Conservation (phyloP, 1,140 invertebrate genomes). For the Phocides pigmalion region DNA sequence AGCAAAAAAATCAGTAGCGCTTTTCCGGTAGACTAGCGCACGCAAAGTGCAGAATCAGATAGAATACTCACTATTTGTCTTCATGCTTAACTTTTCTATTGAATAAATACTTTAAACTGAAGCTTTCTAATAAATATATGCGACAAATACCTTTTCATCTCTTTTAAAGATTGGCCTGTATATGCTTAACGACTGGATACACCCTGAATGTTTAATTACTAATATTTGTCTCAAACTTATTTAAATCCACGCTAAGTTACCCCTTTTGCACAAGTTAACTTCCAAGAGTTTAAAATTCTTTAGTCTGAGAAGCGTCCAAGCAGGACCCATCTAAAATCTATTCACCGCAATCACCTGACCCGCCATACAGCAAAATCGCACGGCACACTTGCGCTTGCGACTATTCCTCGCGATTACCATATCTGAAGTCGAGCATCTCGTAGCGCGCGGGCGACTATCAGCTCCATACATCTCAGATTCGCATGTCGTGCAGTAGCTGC, state of each 20-base stretch:
- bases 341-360: conserved; percentile 5
- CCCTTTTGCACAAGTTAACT: background rate
- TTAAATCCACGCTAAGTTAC: background rate
- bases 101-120: too few species aligned
- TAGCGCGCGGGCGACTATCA: conserved; percentile 48
- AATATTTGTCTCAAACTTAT: too few species aligned
- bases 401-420: conserved; percentile 55
- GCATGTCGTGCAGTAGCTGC: conserved; percentile 38
- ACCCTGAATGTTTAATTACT: too few species aligned
- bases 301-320: background rate
- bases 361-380: conserved; percentile 6
- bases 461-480: conserved; percentile 54
- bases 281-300: background rate
- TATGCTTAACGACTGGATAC: too few species aligned
- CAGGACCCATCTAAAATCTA: background rate
- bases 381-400: conserved; percentile 17
- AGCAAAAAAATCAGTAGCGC: too few species aligned
- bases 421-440: conserved; percentile 58
- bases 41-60: too few species aligned
- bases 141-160: too few species aligned
- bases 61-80: too few species aligned
- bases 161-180: too few species aligned
- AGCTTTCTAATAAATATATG: too few species aligned
- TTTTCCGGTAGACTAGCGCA: too few species aligned
- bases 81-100: too few species aligned